Evolutionary conservation across 2,888 invertebrate species (phyloP).

Genomic region (Andrena flavipes): DNA sequence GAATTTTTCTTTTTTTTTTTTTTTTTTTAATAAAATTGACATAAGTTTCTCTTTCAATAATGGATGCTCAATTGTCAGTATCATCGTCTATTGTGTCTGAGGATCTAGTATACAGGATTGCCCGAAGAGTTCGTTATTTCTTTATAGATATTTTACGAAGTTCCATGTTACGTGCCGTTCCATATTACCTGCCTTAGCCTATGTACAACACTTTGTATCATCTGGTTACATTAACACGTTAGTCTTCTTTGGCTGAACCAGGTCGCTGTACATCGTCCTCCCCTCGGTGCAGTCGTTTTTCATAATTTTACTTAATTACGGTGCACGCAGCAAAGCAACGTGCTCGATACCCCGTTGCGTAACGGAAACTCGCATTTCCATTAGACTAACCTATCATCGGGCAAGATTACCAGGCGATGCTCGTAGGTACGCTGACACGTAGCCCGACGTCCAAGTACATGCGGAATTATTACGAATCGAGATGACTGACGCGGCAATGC

Average conservation of each 20-base stretch:
- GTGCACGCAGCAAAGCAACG: constrained; percentile 13
- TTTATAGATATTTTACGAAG: no score
- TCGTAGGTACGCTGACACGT: constrained; percentile 29
- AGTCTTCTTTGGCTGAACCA: background rate
- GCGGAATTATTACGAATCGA: background rate
- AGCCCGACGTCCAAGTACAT: constrained; percentile 1
- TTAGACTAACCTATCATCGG: constrained; percentile 61
- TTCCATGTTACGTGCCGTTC: no score
- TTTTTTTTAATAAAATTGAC: no score
- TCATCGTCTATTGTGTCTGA: no score
- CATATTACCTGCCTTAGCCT: no score
- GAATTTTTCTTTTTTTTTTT: no score
- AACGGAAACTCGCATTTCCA: constrained; percentile 58
- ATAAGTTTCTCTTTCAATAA: no score
- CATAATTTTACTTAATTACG: constrained; percentile 20
- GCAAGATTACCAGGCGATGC: constrained; percentile 39
- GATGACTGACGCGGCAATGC: background rate
- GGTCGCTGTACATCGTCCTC: background rate
- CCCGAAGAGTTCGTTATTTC: no score
- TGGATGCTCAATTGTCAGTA: no score
- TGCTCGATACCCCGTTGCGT: constrained; percentile 49
- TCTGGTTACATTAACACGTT: background rate
- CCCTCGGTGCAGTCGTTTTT: background rate
- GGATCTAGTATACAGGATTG: no score
- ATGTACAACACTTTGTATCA: no score